phyloP scores from a whole-genome alignment of 2,797 vertebrate species.

The Poliocrania exsul region DNA sequence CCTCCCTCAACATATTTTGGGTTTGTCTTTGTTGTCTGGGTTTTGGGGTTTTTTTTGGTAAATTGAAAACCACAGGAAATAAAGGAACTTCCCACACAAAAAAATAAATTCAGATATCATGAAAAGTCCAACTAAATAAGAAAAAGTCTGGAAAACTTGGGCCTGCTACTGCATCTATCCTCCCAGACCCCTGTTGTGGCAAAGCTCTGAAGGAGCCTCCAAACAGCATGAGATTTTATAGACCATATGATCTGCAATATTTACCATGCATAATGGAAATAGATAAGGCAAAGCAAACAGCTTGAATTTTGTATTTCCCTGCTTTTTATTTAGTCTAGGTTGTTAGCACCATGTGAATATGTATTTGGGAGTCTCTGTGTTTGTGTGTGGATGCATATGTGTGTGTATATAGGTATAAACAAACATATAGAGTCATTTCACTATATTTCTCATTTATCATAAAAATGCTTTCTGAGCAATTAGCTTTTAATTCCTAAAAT shows the following conservation, averaged over 20 bases:
- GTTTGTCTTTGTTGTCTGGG: not conserved
- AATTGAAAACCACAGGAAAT: not conserved
- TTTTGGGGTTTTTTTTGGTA: not conserved
- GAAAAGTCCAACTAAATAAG: not conserved
- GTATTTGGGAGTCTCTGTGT: slow-evolving; percentile 15
- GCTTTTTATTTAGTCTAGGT: slow-evolving; percentile 57
- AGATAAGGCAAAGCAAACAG: slow-evolving; percentile 67
- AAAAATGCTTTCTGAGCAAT: not conserved
- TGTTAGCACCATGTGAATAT: slow-evolving; percentile 31
- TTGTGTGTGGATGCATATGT: not conserved
- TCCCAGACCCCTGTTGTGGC: slow-evolving; percentile 13
- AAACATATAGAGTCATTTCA: not conserved
- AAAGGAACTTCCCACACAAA: not conserved
- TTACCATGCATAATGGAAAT: slow-evolving; percentile 64
- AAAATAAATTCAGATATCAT: not conserved
- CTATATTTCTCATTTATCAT: not conserved
- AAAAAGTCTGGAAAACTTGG: not conserved
- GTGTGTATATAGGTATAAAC: slow-evolving; percentile 13
- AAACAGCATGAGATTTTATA: slow-evolving; percentile 41
- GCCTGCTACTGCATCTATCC: not conserved
- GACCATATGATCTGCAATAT: slow-evolving; percentile 68
- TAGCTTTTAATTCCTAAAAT: not conserved
- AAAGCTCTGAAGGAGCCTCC: slow-evolving; percentile 36
- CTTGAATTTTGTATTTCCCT: slow-evolving; percentile 57
- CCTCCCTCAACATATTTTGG: not conserved